phyloP scores from a whole-genome alignment of 2,113 vertebrate species.

The Pterocles burchelli region DNA sequence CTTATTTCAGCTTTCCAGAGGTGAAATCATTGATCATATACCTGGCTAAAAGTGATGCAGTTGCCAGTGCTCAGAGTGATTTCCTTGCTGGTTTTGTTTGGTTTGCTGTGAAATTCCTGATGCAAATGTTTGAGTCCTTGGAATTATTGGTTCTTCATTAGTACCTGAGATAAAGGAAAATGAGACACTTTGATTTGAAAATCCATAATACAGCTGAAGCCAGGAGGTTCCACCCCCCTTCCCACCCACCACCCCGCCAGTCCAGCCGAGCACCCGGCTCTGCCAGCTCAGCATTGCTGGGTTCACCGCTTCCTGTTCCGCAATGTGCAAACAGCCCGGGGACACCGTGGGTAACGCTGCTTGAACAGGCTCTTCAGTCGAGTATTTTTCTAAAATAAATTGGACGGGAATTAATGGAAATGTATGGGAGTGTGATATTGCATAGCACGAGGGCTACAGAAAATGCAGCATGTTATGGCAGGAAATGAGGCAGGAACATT shows the following conservation, averaged over 20 bases:
- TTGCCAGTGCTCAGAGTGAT: not conserved
- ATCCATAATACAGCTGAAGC: not conserved
- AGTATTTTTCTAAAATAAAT: conserved; percentile 6
- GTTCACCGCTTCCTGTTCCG: not conserved
- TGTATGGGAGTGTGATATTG: not conserved
- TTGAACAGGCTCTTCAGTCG: conserved; percentile 12
- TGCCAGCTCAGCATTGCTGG: not conserved
- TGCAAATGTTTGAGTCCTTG: not conserved
- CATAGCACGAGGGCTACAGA: not conserved
- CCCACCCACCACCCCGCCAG: not conserved
- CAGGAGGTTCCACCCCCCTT: conserved; percentile 7
- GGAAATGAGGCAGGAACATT: not conserved
- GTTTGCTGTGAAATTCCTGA: not conserved
- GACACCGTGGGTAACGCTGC: not conserved
- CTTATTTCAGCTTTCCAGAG: not conserved
- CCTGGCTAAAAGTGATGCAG: not conserved
- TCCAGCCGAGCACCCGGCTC: not conserved
- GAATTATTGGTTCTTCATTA: not conserved
- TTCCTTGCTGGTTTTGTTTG: not conserved
- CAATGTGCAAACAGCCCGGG: conserved; percentile 37
- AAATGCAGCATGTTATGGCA: not conserved
- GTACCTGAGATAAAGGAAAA: not conserved
- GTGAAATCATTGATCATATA: not conserved
- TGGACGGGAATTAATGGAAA: not conserved
- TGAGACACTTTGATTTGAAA: not conserved